Conservation (phyloP, 2,888 invertebrate species). For the Didymodactylos carnosus region DNA sequence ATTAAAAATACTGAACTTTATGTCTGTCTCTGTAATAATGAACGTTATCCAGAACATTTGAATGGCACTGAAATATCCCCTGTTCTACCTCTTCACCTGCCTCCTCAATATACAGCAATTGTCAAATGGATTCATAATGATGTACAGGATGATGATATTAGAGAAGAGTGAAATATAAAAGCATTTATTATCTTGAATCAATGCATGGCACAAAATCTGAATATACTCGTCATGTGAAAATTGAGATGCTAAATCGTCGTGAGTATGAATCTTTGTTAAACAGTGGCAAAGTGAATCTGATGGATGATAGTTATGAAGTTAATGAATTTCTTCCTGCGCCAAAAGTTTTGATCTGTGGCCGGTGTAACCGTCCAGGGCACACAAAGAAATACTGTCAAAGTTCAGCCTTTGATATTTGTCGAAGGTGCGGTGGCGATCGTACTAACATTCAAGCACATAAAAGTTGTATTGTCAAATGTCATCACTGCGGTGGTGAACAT, state of each 20-base stretch:
- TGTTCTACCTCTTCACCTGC: neutral
- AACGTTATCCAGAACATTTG: neutral
- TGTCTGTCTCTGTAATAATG: neutral
- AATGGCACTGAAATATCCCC: neutral
- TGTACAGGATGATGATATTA: neutral
- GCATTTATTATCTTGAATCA: neutral
- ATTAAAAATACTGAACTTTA: neutral
- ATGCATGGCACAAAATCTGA: neutral
- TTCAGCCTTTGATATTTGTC: neutral
- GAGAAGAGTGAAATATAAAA: neutral
- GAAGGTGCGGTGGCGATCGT: neutral
- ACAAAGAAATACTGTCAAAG: neutral
- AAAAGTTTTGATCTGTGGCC: neutral
- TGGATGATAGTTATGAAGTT: neutral
- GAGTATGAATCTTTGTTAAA: neutral
- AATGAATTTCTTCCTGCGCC: neutral
- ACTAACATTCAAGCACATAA: neutral
- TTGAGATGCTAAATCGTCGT: neutral
- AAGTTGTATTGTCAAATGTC: neutral
- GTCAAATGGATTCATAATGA: neutral
- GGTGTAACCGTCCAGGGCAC: neutral
- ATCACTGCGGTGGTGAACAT: neutral
- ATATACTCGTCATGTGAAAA: neutral
- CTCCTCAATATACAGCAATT: neutral
- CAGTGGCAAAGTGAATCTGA: neutral